Evolutionary conservation across 2,888 invertebrate species (phyloP), one percentile per base, ranked within the genome.

Genomic region (Eilema griseolum): DNA sequence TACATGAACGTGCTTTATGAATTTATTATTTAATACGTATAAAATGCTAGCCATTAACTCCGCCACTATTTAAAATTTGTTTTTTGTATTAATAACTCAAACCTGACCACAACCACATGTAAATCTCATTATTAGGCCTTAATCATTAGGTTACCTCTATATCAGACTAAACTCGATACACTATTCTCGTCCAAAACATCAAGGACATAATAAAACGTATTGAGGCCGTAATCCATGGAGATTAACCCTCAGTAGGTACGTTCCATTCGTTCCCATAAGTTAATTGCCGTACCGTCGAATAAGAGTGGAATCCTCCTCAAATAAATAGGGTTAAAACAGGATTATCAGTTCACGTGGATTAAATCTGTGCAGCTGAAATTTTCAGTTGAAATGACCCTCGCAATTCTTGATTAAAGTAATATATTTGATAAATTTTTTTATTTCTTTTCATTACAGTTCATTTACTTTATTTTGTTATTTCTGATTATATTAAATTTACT

Each of bases 201-300:
- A 16, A 59, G 26, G 14, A 23, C 26, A 59, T 59, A 26, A 59
- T 59, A 63, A 26, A 26, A 7, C 26, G 4, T 46, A 46, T 63
- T 26, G 26, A 28, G 63, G 46, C 20, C 41, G n/a, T 64, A 52
- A 28, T 52, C 46, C 12, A 12, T n/a, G 4, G 26, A 46, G 26
- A 64, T 64, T 46, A 52, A 28, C n/a, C n/a, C 26, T 63, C 46
- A n/a, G 26, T 26, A 41, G 20, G 46, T 11, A 46, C 46, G 60
- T 69, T 33, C 60, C 52, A 28, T 46, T 60, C 24, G 63, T 63
- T 56, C 37, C 24, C 33, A 59, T 59, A 64, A 63, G 60, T 52
- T 46, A 65, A 65, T 69, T 69, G 31, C 60, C 60, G 46, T 60
- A 52, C 24, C 31, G 31, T 59, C 60, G 20, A 60, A 59, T 69